These are phyloP conservation scores for Melanotus villosus DNA, from an alignment of 2,888 invertebrate genomes.

Conservation along the genomic window DNA sequence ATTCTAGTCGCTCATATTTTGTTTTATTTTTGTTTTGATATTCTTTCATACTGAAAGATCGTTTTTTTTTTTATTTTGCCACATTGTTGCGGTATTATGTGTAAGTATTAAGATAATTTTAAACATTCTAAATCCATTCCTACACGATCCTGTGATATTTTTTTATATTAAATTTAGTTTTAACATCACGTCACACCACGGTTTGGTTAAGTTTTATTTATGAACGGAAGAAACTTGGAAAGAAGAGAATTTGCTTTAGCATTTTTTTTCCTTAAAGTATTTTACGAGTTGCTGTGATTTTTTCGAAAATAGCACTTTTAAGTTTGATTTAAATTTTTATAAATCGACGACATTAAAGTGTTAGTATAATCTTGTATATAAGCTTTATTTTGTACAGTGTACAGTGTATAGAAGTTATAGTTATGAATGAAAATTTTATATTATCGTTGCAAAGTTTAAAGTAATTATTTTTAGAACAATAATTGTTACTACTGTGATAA, in stretches of 20 bases:
- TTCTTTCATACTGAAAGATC: constrained; percentile 42
- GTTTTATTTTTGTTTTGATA: constrained; percentile 18
- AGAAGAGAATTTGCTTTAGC: constrained; percentile 16
- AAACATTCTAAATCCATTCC: constrained; percentile 41
- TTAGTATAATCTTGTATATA: constrained; percentile 10
- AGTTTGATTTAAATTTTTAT: constrained; percentile 25
- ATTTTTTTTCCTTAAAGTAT: constrained; percentile 35
- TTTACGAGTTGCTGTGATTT: constrained; percentile 18
- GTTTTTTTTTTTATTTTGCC: constrained; percentile 40
- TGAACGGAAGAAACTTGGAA: constrained; percentile 36
- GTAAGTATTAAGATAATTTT: constrained; percentile 39
- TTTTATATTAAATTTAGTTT: constrained; percentile 51
- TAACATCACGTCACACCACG: constrained; percentile 65
- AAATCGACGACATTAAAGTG: too few species aligned
- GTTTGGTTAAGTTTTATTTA: constrained; percentile 68
- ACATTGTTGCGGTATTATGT: constrained; percentile 36
- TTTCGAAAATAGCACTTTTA: constrained; percentile 33
- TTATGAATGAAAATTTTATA: constrained; percentile 42
- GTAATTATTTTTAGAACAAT: constrained; percentile 45
- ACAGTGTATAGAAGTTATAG: constrained; percentile 46
- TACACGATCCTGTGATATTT: constrained; percentile 49
- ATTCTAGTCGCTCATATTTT: constrained; percentile 12
- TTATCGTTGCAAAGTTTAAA: constrained; percentile 30
- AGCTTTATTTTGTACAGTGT: constrained; percentile 25
- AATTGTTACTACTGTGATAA: constrained; percentile 39